Conservation (phyloP, 30 jellyfish, hydroid and myxozoan species). For the Aurelia sp. region DNA sequence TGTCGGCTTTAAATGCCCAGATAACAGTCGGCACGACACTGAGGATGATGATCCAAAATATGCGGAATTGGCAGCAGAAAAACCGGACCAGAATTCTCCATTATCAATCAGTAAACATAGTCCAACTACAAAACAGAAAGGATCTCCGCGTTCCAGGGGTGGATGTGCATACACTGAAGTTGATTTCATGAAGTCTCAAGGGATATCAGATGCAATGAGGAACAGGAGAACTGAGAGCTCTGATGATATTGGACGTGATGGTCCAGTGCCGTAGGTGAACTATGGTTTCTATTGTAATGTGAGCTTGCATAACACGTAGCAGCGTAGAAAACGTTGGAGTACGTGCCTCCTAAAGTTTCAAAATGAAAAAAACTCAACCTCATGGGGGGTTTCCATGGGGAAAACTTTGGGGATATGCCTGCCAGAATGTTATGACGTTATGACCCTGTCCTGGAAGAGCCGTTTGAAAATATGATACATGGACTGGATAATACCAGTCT, state of each 20-base stretch:
- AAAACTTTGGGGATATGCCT: too few relatives aligned
- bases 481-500: too few relatives aligned
- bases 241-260: conserved; percentile 6
- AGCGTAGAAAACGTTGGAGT: too few relatives aligned
- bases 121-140: conserved; percentile 28
- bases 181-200: conserved; percentile 75
- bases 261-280: neutral
- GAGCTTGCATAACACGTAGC: too few relatives aligned
- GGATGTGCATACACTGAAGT: conserved; percentile 60
- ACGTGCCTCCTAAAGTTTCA: too few relatives aligned
- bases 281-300: too few relatives aligned
- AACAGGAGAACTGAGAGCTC: conserved; percentile 55
- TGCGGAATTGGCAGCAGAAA: conserved; percentile 21
- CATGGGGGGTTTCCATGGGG: too few relatives aligned
- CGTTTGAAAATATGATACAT: too few relatives aligned
- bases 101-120: neutral
- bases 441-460: too few relatives aligned
- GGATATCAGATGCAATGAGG: conserved; percentile 65
- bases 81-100: neutral
- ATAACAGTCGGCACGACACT: neutral
- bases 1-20: neutral
- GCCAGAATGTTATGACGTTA: too few relatives aligned
- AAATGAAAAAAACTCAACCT: too few relatives aligned
- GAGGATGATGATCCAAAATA: neutral
- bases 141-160: conserved; percentile 23